phyloP scores from a whole-genome alignment of 2,888 invertebrate genomes.

The Rhodophaea formosa region DNA sequence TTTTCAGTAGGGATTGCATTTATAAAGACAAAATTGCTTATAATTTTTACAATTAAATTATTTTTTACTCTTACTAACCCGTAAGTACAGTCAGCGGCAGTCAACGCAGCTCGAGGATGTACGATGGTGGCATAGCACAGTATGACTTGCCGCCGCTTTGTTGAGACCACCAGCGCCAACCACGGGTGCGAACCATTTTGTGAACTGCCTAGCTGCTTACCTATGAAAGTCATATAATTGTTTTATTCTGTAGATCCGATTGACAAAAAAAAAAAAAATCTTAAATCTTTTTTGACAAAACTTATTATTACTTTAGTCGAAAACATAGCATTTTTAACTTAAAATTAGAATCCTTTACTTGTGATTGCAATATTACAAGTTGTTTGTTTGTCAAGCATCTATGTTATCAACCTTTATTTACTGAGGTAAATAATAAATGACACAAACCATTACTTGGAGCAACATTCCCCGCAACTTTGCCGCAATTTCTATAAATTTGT shows the following conservation, averaged over 20 bases:
- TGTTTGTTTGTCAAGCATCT: too few relatives aligned
- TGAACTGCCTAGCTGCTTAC: constrained; percentile 43
- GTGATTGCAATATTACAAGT: too few relatives aligned
- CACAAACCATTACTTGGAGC: constrained; percentile 22
- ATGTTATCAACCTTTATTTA: too few relatives aligned
- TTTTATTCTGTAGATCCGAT: too few relatives aligned
- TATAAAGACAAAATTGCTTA: too few relatives aligned
- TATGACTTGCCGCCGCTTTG: constrained; percentile 50
- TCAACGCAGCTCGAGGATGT: constrained; percentile 63
- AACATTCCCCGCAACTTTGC: constrained; percentile 36
- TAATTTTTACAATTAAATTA: background rate
- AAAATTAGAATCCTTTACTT: too few relatives aligned
- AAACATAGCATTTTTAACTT: too few relatives aligned
- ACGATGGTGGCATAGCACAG: constrained; percentile 67
- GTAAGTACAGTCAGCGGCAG: constrained; percentile 62
- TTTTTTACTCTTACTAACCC: constrained; percentile 42
- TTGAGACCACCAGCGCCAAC: constrained; percentile 57
- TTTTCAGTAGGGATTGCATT: too few relatives aligned
- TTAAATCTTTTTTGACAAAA: too few relatives aligned
- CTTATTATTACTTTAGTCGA: too few relatives aligned
- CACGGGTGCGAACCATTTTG: constrained; percentile 59
- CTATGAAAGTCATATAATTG: constrained; percentile 30
- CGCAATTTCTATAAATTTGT: constrained; percentile 55
- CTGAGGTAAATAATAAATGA: too few relatives aligned
- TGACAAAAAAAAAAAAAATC: too few relatives aligned